These are phyloP conservation scores for Schizopygopsis malacanthus DNA, from an alignment of 2,797 vertebrate genomes.

Conservation along the genomic window DNA sequence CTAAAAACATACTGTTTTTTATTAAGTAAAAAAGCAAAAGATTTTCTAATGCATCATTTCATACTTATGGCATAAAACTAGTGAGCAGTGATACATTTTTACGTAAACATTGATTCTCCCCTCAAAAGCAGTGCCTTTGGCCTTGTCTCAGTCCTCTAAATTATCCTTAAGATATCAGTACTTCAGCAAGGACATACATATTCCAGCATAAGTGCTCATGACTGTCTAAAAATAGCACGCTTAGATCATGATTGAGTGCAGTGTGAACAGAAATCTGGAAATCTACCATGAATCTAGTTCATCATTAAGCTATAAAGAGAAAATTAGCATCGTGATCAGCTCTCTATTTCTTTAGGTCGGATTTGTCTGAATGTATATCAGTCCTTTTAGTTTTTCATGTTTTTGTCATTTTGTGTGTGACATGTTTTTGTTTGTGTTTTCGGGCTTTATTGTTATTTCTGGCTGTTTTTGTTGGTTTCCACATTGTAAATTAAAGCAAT, in stretches of 20 bases:
- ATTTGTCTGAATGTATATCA: conserved; percentile 15
- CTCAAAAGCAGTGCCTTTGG: neutral
- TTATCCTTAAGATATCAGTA: neutral
- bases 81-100: neutral
- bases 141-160: neutral
- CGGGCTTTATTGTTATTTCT: neutral
- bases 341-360: neutral
- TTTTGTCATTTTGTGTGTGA: neutral
- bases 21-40: neutral
- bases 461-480: conserved; percentile 14
- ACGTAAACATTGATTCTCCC: neutral
- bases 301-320: conserved; percentile 16
- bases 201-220: neutral
- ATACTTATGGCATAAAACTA: neutral
- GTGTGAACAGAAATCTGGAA: neutral
- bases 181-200: neutral
- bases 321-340: neutral
- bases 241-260: neutral
- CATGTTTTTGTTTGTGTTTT: neutral
- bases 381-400: neutral
- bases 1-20: neutral
- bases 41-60: neutral
- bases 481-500: neutral
- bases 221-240: neutral
- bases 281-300: neutral